Evolutionary conservation across 2,888 invertebrate species (phyloP).

Genomic region (Acronicta alni): DNA sequence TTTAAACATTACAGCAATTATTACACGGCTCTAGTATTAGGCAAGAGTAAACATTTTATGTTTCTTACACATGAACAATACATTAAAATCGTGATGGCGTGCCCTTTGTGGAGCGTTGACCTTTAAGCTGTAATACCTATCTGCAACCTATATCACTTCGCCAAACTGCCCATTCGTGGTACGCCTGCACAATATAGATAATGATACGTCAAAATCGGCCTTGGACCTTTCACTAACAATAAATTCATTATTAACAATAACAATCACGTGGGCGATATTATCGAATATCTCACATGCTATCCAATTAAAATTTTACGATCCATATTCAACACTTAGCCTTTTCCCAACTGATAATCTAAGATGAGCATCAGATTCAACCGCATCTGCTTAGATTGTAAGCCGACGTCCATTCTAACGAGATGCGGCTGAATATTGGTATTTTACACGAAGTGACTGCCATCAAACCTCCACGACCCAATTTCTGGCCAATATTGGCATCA

Average conservation of each 20-base stretch:
- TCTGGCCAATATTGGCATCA: too few relatives aligned
- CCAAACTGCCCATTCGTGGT: slow-evolving; percentile 73
- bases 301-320: slow-evolving; percentile 56
- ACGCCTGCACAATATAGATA: slow-evolving; percentile 68
- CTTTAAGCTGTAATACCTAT: slow-evolving; percentile 73
- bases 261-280: slow-evolving; percentile 60
- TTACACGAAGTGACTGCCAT: too few relatives aligned
- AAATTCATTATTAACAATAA: slow-evolving; percentile 74
- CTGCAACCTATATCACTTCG: slow-evolving; percentile 72
- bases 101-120: slow-evolving; percentile 73
- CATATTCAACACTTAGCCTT: slow-evolving; percentile 28
- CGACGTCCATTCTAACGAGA: too few relatives aligned
- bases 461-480: too few relatives aligned
- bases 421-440: too few relatives aligned
- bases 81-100: slow-evolving; percentile 69
- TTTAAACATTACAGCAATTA: slow-evolving; percentile 34
- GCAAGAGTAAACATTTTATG: slow-evolving; percentile 44
- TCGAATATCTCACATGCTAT: slow-evolving; percentile 58
- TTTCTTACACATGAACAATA: slow-evolving; percentile 61
- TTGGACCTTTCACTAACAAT: slow-evolving; percentile 79
- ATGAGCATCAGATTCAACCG: too few relatives aligned
- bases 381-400: too few relatives aligned
- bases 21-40: slow-evolving; percentile 35
- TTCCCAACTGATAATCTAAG: too few relatives aligned
- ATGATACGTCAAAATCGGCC: slow-evolving; percentile 71